These are phyloP conservation scores for Leptopilina boulardi DNA, from an alignment of 1,140 invertebrate genomes.

Conservation along the genomic window DNA sequence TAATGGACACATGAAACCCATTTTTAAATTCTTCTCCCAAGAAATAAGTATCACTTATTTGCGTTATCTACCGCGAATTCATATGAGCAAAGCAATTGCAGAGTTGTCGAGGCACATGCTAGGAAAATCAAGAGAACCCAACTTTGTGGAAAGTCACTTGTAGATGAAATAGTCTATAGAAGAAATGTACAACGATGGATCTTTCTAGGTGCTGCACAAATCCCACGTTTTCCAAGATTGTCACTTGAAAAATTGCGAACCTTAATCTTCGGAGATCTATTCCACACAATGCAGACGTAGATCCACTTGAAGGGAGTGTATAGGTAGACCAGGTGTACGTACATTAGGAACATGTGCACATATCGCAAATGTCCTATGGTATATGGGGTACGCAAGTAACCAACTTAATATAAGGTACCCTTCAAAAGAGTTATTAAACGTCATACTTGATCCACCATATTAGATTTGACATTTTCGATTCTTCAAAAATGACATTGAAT, in stretches of 20 bases:
- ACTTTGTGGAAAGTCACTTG: background rate
- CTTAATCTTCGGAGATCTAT: conserved; percentile 1
- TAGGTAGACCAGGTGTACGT: no score
- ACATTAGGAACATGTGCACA: no score
- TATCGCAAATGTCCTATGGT: background rate
- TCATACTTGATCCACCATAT: background rate
- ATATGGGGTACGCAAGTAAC: no score
- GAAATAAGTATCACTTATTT: background rate
- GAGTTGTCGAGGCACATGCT: background rate
- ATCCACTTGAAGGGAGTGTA: no score
- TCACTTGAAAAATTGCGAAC: conserved; percentile 16
- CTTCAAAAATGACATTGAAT: no score
- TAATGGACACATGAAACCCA: background rate
- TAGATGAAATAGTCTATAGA: background rate
- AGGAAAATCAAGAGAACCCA: background rate
- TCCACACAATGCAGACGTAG: no score
- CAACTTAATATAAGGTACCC: no score
- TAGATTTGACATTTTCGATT: no score
- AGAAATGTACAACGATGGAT: background rate
- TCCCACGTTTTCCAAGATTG: background rate
- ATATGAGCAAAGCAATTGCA: background rate
- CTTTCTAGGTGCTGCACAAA: background rate
- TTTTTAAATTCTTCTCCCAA: no score
- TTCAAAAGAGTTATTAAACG: background rate
- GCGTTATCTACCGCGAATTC: background rate